Base-by-base conservation (phyloP, 2,888 invertebrate genomes). In the Macaria notata region DNA sequence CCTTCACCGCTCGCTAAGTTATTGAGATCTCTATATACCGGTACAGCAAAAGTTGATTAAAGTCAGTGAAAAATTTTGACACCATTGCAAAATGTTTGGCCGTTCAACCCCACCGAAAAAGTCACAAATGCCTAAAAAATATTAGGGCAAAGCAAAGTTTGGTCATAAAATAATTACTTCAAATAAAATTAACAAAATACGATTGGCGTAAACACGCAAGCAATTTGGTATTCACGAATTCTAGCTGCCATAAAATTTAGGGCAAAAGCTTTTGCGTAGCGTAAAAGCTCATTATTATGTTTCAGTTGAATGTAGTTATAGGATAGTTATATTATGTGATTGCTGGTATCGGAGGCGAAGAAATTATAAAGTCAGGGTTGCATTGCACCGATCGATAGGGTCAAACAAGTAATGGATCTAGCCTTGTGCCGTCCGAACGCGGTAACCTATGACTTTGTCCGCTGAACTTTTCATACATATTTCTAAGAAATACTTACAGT, bases 381-480 rank as follows among this genome's bases (percentile, higher is more conserved):
- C 72, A 64, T 69, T 63, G 59, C 62, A 61, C 64, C 78, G 80
- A 86, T 88, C 86, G 82, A 86, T 86, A 68, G 76, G 79, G 78
- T 78, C 75, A 76, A 78, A 76, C 75, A 78, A 76, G 75, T 71
- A 64, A 71, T 66, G 67, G 71, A 68, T 66, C 64, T 73, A 77
- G 79, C 81, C 83, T 84, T 83, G 81, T 80, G 80, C 71, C 19
- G 19, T 19, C 19, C 61, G 54, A 60, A 54, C 63, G 59, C 50
- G 29, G 41, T 48, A 56, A 46, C 9, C 31, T 44, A 42, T 9
- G 36, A 50, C 38, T 44, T 5, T 3, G 31, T 6, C 33, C 30
- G 36, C 33, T 33, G 33, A 50, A 41, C 41, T 41, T 9, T 41
- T 41, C 9, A 41, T 41, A 41, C 29, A 42, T 0, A 8, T 30